Conservation (phyloP, 2,797 vertebrate species). For the Galago senegalensis region DNA sequence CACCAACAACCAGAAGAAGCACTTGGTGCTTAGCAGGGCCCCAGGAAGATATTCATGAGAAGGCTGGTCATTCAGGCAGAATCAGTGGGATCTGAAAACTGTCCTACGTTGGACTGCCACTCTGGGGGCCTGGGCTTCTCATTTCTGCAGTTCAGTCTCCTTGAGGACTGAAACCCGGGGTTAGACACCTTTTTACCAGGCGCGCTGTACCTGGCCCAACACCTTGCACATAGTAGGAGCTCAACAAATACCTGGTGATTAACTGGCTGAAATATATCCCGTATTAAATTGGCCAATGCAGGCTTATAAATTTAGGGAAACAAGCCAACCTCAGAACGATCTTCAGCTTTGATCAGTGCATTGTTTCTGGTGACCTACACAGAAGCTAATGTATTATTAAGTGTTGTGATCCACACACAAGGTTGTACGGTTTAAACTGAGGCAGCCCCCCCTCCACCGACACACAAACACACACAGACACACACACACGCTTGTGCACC, state of each 20-base stretch:
- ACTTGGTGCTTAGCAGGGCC: background rate
- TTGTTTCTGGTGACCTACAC: background rate
- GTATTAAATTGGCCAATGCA: background rate
- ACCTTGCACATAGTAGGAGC: background rate
- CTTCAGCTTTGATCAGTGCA: background rate
- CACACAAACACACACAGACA: background rate
- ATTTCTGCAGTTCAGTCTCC: background rate
- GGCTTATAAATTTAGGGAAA: background rate
- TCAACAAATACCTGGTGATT: background rate
- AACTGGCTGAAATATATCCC: background rate
- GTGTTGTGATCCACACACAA: background rate
- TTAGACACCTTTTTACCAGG: background rate
- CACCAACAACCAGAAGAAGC: constrained; percentile 32
- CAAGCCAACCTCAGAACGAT: background rate
- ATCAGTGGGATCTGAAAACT: background rate
- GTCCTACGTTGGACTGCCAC: background rate
- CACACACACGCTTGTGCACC: background rate
- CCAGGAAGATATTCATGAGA: background rate
- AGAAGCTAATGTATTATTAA: background rate
- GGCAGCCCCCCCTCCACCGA: background rate
- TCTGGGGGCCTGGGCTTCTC: background rate
- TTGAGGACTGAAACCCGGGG: background rate
- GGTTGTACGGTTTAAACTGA: background rate
- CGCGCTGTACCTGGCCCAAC: background rate
- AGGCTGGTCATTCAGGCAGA: background rate